These are phyloP conservation scores for Poeciliopsis retropinna DNA, from an alignment of 2,113 vertebrate genomes.

Conservation along the genomic window DNA sequence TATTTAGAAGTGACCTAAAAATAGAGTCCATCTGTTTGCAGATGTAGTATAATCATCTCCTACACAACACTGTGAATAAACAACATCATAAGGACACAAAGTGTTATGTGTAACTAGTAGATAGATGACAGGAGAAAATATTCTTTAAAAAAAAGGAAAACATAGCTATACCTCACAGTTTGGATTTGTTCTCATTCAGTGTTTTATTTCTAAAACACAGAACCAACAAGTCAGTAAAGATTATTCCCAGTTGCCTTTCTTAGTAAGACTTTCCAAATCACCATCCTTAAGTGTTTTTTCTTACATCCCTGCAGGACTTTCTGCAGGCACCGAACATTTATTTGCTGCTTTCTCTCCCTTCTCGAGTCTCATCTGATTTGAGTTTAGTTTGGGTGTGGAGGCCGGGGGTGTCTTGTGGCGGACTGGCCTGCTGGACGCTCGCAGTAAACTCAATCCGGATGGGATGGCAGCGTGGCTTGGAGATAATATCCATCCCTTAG, in stretches of 20 bases:
- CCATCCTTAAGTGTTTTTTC: neutral
- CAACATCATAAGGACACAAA: too few relatives aligned
- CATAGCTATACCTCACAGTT: neutral
- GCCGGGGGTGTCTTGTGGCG: neutral
- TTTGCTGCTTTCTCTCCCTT: neutral
- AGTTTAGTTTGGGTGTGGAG: constrained; percentile 1
- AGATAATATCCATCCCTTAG: neutral
- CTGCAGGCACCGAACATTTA: neutral
- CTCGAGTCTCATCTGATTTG: neutral
- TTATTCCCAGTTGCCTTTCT: neutral
- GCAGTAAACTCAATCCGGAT: neutral
- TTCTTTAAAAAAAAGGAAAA: too few relatives aligned
- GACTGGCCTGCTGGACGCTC: neutral
- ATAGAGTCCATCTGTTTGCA: too few relatives aligned
- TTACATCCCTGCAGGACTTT: neutral
- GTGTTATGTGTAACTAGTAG: too few relatives aligned
- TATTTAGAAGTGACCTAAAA: too few relatives aligned
- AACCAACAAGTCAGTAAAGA: neutral
- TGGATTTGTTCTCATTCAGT: neutral
- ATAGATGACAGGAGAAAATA: too few relatives aligned
- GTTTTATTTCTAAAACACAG: neutral
- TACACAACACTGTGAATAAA: too few relatives aligned
- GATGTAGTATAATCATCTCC: too few relatives aligned
- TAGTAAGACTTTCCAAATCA: neutral
- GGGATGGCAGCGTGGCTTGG: neutral